Conservation (phyloP, 2,113 vertebrate genomes). For the Aegithalos caudatus region DNA sequence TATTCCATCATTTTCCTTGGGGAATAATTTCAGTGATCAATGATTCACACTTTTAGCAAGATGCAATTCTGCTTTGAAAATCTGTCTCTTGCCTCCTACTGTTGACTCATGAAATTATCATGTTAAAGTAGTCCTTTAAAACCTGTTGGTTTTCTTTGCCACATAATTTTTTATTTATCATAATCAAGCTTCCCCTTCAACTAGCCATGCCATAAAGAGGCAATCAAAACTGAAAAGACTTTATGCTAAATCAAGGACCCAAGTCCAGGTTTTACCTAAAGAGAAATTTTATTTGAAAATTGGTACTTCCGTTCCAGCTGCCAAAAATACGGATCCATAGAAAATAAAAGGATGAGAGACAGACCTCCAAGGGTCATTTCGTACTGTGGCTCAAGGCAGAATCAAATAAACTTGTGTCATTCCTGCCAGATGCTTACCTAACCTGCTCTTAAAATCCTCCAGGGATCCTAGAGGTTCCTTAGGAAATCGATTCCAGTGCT, state of each 20-base stretch:
- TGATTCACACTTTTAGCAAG: neutral
- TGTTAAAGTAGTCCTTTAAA: neutral
- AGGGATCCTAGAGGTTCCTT: neutral
- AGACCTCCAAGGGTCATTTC: neutral
- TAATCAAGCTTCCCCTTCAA: neutral
- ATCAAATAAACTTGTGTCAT: neutral
- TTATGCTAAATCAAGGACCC: neutral
- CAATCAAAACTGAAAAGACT: neutral
- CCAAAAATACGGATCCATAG: neutral
- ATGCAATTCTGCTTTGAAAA: neutral
- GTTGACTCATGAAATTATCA: neutral
- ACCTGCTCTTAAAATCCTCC: neutral
- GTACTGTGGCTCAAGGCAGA: neutral
- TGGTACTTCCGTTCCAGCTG: neutral
- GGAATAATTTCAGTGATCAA: neutral
- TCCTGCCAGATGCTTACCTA: neutral
- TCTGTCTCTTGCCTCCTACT: neutral
- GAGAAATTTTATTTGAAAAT: neutral
- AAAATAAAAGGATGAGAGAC: neutral
- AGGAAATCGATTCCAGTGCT: neutral
- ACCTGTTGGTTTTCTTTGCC: neutral
- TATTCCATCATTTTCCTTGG: neutral
- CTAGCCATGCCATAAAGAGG: neutral
- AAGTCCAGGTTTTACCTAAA: neutral
- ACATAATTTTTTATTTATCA: neutral